Conservation (phyloP, 1,140 invertebrate genomes). For the Paraescarpia echinospica region DNA sequence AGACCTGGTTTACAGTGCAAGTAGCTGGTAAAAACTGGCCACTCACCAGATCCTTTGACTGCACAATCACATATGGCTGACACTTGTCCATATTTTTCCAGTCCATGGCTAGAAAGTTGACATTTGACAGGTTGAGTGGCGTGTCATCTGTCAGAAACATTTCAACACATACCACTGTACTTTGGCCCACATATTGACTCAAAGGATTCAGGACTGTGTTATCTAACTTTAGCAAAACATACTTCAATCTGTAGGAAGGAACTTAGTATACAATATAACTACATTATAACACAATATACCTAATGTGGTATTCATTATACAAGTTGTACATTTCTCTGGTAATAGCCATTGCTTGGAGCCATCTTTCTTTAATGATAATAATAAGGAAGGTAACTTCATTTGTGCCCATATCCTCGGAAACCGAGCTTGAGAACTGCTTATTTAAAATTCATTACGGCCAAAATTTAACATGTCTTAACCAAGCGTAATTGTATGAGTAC, state of each 20-base stretch:
- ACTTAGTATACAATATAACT: not conserved
- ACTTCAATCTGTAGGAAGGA: not conserved
- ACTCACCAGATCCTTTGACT: constrained; percentile 55
- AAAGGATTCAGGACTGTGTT: not conserved
- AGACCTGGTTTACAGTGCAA: no score
- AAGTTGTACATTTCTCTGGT: no score
- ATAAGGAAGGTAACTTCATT: no score
- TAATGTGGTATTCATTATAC: not conserved
- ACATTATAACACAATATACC: not conserved
- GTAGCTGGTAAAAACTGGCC: no score
- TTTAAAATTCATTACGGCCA: no score
- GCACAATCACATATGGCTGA: constrained; percentile 53
- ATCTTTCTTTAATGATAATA: no score
- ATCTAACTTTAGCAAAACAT: no score
- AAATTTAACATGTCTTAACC: no score
- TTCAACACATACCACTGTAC: not conserved
- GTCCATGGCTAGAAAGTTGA: constrained; percentile 56
- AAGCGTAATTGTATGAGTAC: no score
- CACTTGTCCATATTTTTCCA: constrained; percentile 57
- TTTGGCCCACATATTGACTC: not conserved
- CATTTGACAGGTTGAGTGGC: constrained; percentile 50
- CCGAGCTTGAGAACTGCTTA: no score
- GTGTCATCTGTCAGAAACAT: constrained; percentile 36
- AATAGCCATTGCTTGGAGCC: no score
- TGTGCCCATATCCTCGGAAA: no score